Evolutionary conservation across 2,113 vertebrate species (phyloP), one percentile per base, ranked within the genome.

Genomic region (Microtus montanus): DNA sequence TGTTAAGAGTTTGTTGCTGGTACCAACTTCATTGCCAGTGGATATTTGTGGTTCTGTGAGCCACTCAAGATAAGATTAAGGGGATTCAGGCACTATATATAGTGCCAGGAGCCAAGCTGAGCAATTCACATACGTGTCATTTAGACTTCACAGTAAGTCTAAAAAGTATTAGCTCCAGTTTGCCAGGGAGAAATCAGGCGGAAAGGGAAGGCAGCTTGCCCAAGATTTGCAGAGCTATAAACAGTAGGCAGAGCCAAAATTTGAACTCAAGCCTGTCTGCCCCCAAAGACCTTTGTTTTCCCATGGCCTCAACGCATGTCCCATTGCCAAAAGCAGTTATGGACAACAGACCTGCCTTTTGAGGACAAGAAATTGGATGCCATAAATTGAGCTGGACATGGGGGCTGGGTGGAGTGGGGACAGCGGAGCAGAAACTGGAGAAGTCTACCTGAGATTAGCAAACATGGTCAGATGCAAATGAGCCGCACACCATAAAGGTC

Each of bases 1-100:
- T 90, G 79, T 88, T 17, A n/a, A 41, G 28, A 77, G 64, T 91
- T 52, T 82, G 63, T 91, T 85, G 49, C 52, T 94, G n/a, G 66
- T 87, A 70, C 80, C 66, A 47, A 77, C 47, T 90, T 77, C 38
- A 68, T 12, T 96, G 88, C 91, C 95, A 95, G 44, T 93, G 84
- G 75, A 54, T 95, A 70, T 93, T 44, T 90, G 77, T 47, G 44
- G 66, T 28, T 95, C 87, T 44, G 5, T 14, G 61, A 86, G 87
- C 80, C 20, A 41, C 87, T 88, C 44, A 47, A 89, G 71, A 70
- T 35, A 74, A 77, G 52, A 41, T 35, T 26, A 19, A 28, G 6
- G 38, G 70, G 17, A 24, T 26, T 17, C 28, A 49, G 58, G 88
- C 92, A 68, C 35, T 41, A 41, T 41, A 41, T 41, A 41, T 5